A percentile compares a stretch with the other conserved stretches of the same genome.
Evolutionary conservation across 2,888 invertebrate species (phyloP).

Genomic region (Caradrina clavipalpis): DNA sequence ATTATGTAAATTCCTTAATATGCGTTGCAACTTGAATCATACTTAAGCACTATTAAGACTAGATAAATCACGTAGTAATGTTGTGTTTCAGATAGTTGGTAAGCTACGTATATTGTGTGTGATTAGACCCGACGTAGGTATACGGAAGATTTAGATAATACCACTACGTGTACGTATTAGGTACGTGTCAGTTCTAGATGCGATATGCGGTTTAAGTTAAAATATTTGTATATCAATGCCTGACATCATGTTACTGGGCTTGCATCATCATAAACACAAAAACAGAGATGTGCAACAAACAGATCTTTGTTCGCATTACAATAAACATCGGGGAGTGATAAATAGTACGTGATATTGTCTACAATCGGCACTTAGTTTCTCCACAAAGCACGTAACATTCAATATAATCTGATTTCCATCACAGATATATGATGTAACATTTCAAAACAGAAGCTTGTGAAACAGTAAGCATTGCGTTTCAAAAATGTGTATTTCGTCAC

Average conservation of each 20-base stretch:
- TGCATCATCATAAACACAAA: slow-evolving; percentile 57
- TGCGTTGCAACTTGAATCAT: slow-evolving; percentile 46
- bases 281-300: slow-evolving; percentile 54
- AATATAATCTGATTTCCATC: slow-evolving; percentile 59
- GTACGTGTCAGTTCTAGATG: slow-evolving; percentile 11
- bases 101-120: slow-evolving; percentile 24
- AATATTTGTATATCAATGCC: slow-evolving; percentile 40
- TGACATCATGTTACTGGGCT: slow-evolving; percentile 50
- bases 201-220: slow-evolving; percentile 26
- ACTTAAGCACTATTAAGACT: slow-evolving; percentile 37
- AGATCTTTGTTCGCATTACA: slow-evolving; percentile 64
- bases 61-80: slow-evolving; percentile 54
- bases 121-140: slow-evolving; percentile 36
- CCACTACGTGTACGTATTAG: slow-evolving; percentile 1
- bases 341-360: slow-evolving; percentile 62
- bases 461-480: slow-evolving; percentile 44
- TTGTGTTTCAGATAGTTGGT: slow-evolving; percentile 38
- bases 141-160: slow-evolving; percentile 34
- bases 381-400: slow-evolving; percentile 57
- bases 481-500: slow-evolving; percentile 53
- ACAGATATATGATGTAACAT: slow-evolving; percentile 53
- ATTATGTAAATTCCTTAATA: slow-evolving; percentile 49
- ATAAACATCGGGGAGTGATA: slow-evolving; percentile 58
- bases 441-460: slow-evolving; percentile 44
- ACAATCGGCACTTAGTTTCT: slow-evolving; percentile 56